These are phyloP conservation scores for Tuberolachnus salignus DNA, from an alignment of 2,888 invertebrate species.

Conservation along the genomic window DNA sequence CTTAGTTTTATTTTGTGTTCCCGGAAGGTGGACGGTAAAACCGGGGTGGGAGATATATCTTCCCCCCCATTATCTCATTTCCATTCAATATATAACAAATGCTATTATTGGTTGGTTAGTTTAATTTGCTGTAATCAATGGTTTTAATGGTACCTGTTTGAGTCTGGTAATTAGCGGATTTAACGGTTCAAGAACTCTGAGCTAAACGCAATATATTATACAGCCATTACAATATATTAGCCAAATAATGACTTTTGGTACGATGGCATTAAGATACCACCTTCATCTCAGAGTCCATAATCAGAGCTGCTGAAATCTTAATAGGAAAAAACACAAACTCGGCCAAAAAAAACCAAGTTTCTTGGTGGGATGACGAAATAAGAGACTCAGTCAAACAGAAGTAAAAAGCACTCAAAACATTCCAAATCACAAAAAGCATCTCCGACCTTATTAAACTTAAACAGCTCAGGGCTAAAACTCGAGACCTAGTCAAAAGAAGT, in stretches of 20 bases:
- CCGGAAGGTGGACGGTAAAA: no score
- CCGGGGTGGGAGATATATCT: no score
- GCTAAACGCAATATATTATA: no score
- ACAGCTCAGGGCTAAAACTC: constrained; percentile 10
- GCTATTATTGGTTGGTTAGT: no score
- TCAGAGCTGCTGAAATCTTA: background rate
- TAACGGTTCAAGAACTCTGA: background rate
- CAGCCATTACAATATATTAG: no score
- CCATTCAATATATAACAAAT: no score
- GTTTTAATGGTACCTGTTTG: background rate
- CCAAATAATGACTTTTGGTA: no score
- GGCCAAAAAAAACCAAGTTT: background rate
- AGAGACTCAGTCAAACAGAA: constrained; percentile 8
- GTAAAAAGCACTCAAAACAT: constrained; percentile 1
- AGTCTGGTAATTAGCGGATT: background rate
- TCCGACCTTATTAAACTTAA: constrained; percentile 4
- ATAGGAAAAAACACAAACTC: background rate
- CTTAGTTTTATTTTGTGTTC: no score
- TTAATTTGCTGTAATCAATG: background rate
- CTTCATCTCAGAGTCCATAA: background rate
- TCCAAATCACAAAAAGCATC: background rate
- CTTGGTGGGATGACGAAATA: background rate
- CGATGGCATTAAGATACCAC: no score
- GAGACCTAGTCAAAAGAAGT: constrained; percentile 12
- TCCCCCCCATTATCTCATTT: no score